Conservation (phyloP, 2,888 invertebrate genomes). For the Coelopa pilipes region DNA sequence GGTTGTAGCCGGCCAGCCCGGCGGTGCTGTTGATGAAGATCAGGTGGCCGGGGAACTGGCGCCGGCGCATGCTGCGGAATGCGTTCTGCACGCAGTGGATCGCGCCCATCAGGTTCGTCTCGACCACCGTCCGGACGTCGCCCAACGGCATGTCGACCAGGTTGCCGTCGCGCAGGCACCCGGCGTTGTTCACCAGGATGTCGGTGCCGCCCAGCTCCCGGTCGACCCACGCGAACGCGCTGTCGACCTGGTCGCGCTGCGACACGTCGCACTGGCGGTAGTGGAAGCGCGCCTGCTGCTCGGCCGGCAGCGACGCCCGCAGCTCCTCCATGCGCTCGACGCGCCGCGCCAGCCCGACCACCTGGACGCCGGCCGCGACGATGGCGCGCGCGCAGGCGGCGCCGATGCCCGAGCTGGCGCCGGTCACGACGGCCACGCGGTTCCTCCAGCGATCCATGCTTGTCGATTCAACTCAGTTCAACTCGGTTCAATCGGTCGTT, state of each 20-base stretch:
- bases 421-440: conserved; percentile 72
- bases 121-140: conserved; percentile 61
- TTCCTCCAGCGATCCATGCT: conserved; percentile 63
- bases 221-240: conserved; percentile 69
- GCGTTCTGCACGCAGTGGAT: conserved; percentile 69
- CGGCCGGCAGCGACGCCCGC: conserved; percentile 48
- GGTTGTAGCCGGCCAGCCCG: conserved; percentile 56
- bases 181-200: conserved; percentile 74
- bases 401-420: conserved; percentile 74
- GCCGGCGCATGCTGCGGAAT: conserved; percentile 67
- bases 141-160: conserved; percentile 55
- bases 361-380: conserved; percentile 69
- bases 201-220: conserved; percentile 69
- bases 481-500: background rate
- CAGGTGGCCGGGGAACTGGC: conserved; percentile 56
- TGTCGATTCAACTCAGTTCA: background rate
- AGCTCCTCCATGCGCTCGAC: conserved; percentile 54
- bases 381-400: conserved; percentile 67
- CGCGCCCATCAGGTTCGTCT: conserved; percentile 68
- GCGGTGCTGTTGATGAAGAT: conserved; percentile 61
- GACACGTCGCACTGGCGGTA: conserved; percentile 67
- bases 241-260: conserved; percentile 69
- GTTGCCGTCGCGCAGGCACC: conserved; percentile 60
- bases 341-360: conserved; percentile 69
- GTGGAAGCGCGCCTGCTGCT: conserved; percentile 52